phyloP scores from a whole-genome alignment of 92 coral and sea anemone genomes.

The Galaxea fascicularis region DNA sequence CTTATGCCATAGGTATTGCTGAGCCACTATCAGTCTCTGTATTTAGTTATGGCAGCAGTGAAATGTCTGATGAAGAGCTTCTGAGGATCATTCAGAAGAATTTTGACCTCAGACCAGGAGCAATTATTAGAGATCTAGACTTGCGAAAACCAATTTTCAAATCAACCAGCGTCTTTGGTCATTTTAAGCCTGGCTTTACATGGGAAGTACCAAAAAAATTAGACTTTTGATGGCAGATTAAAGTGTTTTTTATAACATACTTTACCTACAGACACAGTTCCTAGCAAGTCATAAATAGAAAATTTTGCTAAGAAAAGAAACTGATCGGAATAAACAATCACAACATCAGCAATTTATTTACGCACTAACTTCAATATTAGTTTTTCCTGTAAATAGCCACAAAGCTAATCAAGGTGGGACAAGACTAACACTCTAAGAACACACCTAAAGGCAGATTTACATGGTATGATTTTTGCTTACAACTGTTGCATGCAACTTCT shows the following conservation, averaged over 20 bases:
- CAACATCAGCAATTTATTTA: too few relatives aligned
- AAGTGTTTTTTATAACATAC: background rate
- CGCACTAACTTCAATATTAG: too few relatives aligned
- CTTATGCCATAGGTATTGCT: conserved; percentile 85
- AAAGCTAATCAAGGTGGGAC: too few relatives aligned
- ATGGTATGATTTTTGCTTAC: too few relatives aligned
- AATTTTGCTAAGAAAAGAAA: too few relatives aligned
- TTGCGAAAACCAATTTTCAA: conserved; percentile 88
- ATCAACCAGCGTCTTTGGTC: conserved; percentile 90
- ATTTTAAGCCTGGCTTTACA: conserved; percentile 94
- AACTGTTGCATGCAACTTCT: too few relatives aligned
- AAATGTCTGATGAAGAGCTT: conserved; percentile 79
- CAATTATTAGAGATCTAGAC: conserved; percentile 84
- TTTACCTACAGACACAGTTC: too few relatives aligned
- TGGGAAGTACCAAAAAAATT: conserved; percentile 96
- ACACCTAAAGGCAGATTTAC: too few relatives aligned
- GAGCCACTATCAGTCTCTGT: conserved; percentile 88
- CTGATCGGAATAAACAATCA: too few relatives aligned
- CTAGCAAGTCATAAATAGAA: too few relatives aligned
- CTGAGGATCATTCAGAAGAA: conserved; percentile 73
- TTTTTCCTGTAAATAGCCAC: too few relatives aligned
- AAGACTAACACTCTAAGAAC: too few relatives aligned
- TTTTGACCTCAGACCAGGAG: conserved; percentile 91
- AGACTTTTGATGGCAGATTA: conserved; percentile 41
- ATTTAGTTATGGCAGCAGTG: conserved; percentile 87